phyloP scores from a whole-genome alignment of 92 coral and sea anemone genomes.

The Pocillopora grandis region DNA sequence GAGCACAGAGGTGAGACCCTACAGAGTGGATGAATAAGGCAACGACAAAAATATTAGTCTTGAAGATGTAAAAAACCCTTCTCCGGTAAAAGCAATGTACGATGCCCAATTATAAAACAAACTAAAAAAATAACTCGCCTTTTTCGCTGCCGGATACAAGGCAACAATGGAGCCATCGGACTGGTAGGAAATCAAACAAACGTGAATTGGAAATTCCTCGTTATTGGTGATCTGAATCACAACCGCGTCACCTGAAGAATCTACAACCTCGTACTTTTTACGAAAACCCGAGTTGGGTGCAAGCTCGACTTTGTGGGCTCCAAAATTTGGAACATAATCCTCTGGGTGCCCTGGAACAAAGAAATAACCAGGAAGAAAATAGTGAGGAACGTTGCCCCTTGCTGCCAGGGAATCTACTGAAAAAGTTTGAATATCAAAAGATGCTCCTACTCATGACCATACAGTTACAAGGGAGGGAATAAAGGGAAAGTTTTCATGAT shows the following conservation, averaged over 20 bases:
- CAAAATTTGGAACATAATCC: not conserved
- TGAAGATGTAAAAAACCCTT: no score
- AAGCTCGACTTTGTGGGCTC: constrained; percentile 16
- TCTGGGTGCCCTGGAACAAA: not conserved
- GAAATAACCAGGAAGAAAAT: not conserved
- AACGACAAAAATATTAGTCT: no score
- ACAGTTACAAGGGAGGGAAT: no score
- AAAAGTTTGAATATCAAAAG: no score
- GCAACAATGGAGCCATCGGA: constrained; percentile 33
- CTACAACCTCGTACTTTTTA: not conserved
- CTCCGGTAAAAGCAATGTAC: no score
- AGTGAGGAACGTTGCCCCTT: no score
- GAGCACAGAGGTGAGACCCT: constrained; percentile 51
- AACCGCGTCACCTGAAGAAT: constrained; percentile 36
- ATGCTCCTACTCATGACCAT: no score
- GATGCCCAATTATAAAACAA: no score
- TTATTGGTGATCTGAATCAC: constrained; percentile 32
- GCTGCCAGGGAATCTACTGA: no score
- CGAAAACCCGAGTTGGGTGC: not conserved
- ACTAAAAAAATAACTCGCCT: not conserved
- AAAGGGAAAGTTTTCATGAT: no score
- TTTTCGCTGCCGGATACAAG: constrained; percentile 23
- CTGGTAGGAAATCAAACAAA: constrained; percentile 30
- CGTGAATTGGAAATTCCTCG: constrained; percentile 11
- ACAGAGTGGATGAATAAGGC: not conserved